Evolutionary conservation across 2,113 vertebrate species (phyloP).

Genomic region (Leucopsar rothschildi): DNA sequence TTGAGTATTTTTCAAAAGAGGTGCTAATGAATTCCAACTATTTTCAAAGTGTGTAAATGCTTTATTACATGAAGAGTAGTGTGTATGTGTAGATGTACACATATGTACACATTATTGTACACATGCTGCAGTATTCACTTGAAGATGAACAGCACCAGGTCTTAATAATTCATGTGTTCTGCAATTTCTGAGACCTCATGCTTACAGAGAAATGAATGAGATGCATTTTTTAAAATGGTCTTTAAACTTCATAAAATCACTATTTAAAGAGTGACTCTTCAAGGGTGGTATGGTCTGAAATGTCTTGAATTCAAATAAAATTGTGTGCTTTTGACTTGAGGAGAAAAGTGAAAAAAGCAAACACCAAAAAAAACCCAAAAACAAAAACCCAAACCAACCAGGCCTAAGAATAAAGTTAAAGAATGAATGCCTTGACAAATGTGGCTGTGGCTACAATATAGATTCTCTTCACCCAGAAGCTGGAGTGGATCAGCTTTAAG

Average conservation of each 20-base stretch:
- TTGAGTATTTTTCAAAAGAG: background rate
- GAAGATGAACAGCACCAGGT: background rate
- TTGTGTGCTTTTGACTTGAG: background rate
- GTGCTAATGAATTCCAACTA: background rate
- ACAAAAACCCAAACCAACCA: background rate
- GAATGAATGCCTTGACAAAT: background rate
- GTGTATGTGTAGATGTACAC: background rate
- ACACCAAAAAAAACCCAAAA: background rate
- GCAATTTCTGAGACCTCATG: background rate
- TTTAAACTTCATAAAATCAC: background rate
- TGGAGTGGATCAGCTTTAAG: background rate
- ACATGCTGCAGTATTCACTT: background rate
- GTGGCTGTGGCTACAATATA: background rate
- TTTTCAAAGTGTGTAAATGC: background rate
- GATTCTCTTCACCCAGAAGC: background rate
- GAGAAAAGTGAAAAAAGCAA: background rate
- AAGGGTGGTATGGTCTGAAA: background rate
- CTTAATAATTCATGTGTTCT: background rate
- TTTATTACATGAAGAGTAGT: background rate
- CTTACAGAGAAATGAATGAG: background rate
- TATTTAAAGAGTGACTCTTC: background rate
- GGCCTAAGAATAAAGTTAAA: background rate
- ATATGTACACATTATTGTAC: background rate
- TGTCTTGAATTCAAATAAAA: conserved; percentile 22
- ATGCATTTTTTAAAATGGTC: background rate